Percentiles rank a stretch among this genome's conserved stretches.
Evolutionary conservation across 1,140 invertebrate species (phyloP).

Genomic region (Leptopilina boulardi): DNA sequence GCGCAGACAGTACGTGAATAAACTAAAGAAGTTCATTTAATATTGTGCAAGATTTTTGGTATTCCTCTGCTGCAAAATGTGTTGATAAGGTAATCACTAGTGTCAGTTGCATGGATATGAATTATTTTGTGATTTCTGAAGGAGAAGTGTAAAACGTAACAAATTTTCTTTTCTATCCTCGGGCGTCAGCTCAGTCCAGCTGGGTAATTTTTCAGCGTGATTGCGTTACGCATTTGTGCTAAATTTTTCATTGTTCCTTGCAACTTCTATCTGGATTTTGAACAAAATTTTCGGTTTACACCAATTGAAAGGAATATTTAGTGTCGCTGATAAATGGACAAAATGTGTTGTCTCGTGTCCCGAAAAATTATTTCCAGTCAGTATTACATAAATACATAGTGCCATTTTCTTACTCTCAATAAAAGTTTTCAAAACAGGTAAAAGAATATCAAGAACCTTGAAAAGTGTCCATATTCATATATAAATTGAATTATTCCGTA

Average conservation of each 20-base stretch:
- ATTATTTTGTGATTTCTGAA: neutral
- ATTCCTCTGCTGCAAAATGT: conserved; percentile 48
- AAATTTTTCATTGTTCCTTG: conserved; percentile 34
- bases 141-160: neutral
- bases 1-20: neutral
- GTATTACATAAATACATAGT: conserved; percentile 53
- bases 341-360: neutral
- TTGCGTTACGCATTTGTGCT: conserved; percentile 32
- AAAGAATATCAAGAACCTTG: too few relatives aligned
- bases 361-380: conserved; percentile 24
- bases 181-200: conserved; percentile 24
- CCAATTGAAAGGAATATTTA: too few relatives aligned
- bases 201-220: neutral
- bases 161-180: conserved; percentile 33
- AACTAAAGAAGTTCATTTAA: neutral
- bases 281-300: neutral
- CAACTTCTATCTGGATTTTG: neutral
- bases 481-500: neutral
- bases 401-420: conserved; percentile 36
- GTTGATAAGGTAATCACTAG: conserved; percentile 51
- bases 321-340: neutral
- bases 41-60: neutral
- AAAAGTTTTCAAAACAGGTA: neutral
- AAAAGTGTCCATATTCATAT: neutral
- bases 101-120: neutral